Percentiles rank a stretch among this genome's conserved stretches.
These are phyloP conservation scores for Diadumene lineata DNA, from an alignment of 92 coral and sea anemone genomes.

Conservation along the genomic window DNA sequence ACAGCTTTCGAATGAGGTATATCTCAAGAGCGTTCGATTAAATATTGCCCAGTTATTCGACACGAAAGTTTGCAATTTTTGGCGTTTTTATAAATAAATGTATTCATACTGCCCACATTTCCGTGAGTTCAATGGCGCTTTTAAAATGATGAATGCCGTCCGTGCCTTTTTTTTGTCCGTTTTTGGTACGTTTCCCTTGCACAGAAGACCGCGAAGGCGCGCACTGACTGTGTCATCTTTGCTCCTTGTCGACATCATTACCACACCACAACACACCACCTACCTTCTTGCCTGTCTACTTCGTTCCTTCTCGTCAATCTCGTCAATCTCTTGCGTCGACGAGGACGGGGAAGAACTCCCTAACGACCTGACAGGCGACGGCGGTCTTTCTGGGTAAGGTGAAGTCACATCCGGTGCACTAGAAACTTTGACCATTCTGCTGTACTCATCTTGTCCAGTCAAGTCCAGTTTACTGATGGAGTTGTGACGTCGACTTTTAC, in stretches of 20 bases:
- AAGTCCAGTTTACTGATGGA: constrained; percentile 80
- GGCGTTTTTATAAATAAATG: too few species aligned
- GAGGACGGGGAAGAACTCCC: constrained; percentile 89
- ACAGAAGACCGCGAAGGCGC: too few species aligned
- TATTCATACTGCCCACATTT: too few species aligned
- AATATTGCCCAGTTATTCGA: too few species aligned
- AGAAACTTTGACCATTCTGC: constrained; percentile 48
- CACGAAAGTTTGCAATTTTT: too few species aligned
- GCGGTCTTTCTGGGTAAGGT: constrained; percentile 54
- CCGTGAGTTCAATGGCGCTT: too few species aligned
- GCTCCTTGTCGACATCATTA: neutral
- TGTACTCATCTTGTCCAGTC: constrained; percentile 15
- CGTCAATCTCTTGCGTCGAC: constrained; percentile 68
- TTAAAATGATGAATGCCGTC: too few species aligned
- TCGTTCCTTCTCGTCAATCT: constrained; percentile 80
- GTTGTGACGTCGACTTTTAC: constrained; percentile 94
- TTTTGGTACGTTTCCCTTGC: too few species aligned
- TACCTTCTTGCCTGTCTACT: constrained; percentile 90
- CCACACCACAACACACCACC: neutral
- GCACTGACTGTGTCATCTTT: too few species aligned
- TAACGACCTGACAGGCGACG: constrained; percentile 80
- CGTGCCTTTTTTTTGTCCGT: too few species aligned
- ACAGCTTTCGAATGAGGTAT: too few species aligned
- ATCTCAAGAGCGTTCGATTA: too few species aligned
- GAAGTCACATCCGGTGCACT: constrained; percentile 71